phyloP scores from a whole-genome alignment of 1,140 invertebrate genomes.

The Campoletis sonorensis region DNA sequence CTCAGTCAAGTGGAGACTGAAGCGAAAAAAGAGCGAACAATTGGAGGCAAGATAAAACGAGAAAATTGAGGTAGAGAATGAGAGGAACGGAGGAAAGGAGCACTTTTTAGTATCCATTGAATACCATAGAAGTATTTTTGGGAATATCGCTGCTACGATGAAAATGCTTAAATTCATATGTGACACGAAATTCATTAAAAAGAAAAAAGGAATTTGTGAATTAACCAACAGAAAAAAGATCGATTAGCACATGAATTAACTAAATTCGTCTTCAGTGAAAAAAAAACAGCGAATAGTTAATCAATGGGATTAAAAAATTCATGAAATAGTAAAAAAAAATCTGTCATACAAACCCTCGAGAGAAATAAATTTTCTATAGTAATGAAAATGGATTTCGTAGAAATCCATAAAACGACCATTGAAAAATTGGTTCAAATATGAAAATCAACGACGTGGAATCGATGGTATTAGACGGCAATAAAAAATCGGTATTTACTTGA shows the following conservation, averaged over 20 bases:
- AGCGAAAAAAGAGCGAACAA: constrained; percentile 3
- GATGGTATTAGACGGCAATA: no score
- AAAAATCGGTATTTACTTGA: no score
- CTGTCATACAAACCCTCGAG: no score
- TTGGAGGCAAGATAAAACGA: not conserved
- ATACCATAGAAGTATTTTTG: not conserved
- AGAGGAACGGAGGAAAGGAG: not conserved
- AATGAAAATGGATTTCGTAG: no score
- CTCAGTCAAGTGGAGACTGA: not conserved
- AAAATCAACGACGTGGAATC: no score
- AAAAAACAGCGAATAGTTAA: no score
- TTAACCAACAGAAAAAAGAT: not conserved
- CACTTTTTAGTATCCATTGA: not conserved
- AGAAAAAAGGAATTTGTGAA: not conserved
- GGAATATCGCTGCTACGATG: not conserved
- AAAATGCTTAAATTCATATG: not conserved
- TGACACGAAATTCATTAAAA: not conserved
- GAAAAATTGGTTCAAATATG: no score
- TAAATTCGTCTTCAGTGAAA: not conserved
- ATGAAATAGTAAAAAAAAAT: no score
- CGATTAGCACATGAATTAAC: not conserved
- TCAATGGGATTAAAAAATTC: no score
- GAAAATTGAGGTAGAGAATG: not conserved
- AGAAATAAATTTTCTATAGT: no score
- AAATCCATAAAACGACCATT: no score